These are phyloP conservation scores for Brachionus manjavacas DNA, from an alignment of 1,140 invertebrate genomes.

Conservation along the genomic window DNA sequence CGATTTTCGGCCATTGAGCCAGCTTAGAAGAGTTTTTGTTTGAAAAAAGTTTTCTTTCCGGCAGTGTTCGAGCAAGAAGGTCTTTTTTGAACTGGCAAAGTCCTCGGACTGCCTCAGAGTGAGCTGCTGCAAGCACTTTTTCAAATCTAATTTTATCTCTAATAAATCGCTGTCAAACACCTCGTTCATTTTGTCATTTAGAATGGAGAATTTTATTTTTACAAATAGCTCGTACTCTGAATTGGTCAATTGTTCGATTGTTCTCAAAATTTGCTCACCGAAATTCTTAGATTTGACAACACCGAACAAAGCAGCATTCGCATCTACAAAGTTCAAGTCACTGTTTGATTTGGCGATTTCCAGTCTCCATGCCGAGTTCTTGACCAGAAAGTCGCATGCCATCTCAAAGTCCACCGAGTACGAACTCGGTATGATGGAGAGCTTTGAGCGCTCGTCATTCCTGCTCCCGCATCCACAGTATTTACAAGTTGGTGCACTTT, in stretches of 20 bases:
- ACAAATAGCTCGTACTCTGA: neutral
- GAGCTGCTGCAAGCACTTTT: neutral
- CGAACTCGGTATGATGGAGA: neutral
- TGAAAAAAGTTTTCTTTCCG: neutral
- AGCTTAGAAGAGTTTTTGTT: neutral
- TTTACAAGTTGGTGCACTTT: neutral
- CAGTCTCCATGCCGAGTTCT: neutral
- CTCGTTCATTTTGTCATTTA: slow-evolving; percentile 23
- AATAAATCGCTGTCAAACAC: neutral
- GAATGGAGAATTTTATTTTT: neutral
- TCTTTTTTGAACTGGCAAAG: neutral
- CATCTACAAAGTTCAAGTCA: neutral
- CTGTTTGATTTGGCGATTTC: neutral
- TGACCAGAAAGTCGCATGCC: neutral
- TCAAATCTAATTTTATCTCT: neutral
- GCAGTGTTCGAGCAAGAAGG: neutral
- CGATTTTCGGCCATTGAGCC: slow-evolving; percentile 3
- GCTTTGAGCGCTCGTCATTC: neutral
- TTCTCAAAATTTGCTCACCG: neutral
- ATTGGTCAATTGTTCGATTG: neutral
- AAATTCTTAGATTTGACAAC: neutral
- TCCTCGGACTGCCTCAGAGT: neutral
- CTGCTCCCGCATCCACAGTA: neutral
- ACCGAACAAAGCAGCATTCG: neutral
- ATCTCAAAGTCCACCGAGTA: slow-evolving; percentile 8